A percentile compares a stretch with the other conserved stretches of the same genome.
Evolutionary conservation across 2,797 vertebrate species (phyloP).

Genomic region (Lemur catta): DNA sequence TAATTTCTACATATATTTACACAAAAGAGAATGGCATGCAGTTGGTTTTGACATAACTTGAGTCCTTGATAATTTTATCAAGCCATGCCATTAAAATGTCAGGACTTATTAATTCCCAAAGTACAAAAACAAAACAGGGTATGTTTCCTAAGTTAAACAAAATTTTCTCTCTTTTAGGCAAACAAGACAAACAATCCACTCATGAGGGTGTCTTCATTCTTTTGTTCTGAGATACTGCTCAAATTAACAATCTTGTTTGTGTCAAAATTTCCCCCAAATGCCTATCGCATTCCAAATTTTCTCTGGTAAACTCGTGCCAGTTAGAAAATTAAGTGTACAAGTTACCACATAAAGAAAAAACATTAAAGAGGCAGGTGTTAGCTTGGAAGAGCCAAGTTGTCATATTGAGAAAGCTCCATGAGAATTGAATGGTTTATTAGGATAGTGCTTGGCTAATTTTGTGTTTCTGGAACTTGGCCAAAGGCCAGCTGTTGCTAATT

Average conservation of each 20-base stretch:
- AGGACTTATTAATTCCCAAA: constrained; percentile 42
- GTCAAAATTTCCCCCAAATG: background rate
- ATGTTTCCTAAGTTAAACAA: constrained; percentile 32
- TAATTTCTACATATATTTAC: background rate
- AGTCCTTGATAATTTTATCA: constrained; percentile 40
- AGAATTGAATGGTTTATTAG: background rate
- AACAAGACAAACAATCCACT: background rate
- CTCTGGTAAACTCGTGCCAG: background rate
- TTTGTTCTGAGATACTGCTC: background rate
- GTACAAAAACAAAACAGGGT: background rate
- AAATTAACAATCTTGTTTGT: background rate
- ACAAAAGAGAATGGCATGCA: background rate
- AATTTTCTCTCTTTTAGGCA: constrained; percentile 8
- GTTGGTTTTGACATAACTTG: constrained; percentile 3
- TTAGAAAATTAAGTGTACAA: background rate
- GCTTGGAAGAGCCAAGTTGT: background rate
- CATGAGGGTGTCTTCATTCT: background rate
- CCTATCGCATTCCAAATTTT: background rate
- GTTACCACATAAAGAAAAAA: background rate
- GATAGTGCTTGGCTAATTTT: background rate
- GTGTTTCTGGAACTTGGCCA: background rate
- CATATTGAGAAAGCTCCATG: background rate
- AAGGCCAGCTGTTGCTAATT: constrained; percentile 17
- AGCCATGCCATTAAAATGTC: constrained; percentile 38
- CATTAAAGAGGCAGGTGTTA: background rate